phyloP scores from a whole-genome alignment of 1,140 invertebrate genomes.

The Caerostris darwini region DNA sequence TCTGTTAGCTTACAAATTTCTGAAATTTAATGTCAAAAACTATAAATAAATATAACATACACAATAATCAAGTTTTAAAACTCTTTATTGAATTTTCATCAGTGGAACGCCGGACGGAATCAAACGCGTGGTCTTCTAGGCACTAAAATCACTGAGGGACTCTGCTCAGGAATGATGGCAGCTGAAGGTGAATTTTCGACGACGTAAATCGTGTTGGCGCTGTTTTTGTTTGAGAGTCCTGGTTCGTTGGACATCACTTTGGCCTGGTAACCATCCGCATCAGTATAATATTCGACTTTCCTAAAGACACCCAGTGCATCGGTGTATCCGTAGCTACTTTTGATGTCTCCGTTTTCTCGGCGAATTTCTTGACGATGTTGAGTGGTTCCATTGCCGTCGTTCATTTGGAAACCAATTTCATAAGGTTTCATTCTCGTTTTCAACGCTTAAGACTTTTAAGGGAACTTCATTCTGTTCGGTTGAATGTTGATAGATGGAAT shows the following conservation, averaged over 20 bases:
- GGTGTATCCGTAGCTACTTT: conserved; percentile 77
- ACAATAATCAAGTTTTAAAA: no score
- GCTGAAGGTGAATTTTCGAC: conserved; percentile 34
- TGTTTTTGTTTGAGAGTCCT: conserved; percentile 72
- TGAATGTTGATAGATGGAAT: no score
- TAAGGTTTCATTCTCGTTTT: not conserved
- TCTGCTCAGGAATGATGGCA: not conserved
- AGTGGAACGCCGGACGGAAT: no score
- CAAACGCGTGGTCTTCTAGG: no score
- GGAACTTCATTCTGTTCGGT: not conserved
- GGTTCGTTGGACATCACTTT: conserved; percentile 78
- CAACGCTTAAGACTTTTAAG: not conserved
- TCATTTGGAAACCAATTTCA: conserved; percentile 11
- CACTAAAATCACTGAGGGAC: not conserved
- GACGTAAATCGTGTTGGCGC: conserved; percentile 72
- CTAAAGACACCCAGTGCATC: conserved; percentile 76
- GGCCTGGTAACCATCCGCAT: conserved; percentile 78
- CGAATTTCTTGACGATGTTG: conserved; percentile 73
- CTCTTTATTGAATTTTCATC: no score
- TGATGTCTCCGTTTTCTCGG: conserved; percentile 77
- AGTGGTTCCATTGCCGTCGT: conserved; percentile 53
- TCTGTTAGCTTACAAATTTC: no score
- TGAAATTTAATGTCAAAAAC: no score
- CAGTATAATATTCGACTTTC: conserved; percentile 78
- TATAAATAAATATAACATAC: no score